Base-by-base conservation (phyloP, 1,140 invertebrate genomes). In the Adoxophyes honmai region DNA sequence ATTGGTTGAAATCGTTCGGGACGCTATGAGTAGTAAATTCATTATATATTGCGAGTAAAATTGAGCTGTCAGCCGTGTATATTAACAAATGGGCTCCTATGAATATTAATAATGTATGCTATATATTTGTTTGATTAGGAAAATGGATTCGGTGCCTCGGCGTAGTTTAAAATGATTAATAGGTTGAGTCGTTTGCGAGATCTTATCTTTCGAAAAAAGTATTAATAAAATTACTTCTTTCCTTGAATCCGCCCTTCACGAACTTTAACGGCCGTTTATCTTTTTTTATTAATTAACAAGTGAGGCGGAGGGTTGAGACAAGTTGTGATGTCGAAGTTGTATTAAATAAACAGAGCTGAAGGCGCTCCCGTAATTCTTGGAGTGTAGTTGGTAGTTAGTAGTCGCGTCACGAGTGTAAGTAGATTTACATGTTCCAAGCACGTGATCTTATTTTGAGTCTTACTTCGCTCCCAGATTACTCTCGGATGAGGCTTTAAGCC, bases 371-470 rank as follows among this genome's bases (percentile, higher is more conserved):
- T 44, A 44, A 21, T 21, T 39, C 38, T 44, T 21, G 14, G 0
- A 52, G 63, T 73, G 66, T 73, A 73, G 69, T 56, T 73, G 73
- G 64, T 76, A 60, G 68, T 82, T 73, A 60, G 68, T 48, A 82
- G 70, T 74, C 80, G 51, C 38, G 55, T 60, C 80, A 78, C 75
- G 77, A 62, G 53, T 52, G 63, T 83, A 80, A 86, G 82, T 86
- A 83, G 80, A 86, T 86, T 86, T 86, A 86, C 82, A 83, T 86
- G 82, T 86, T 64, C 62, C 53, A 34, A 59, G 77, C 68, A 83
- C 82, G 82, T 86, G 82, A 86, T 72, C 72, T 62, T 80, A 81
- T 86, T 81, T 78, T 69, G 66, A 78, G 82, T 82, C 81, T 82
- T 66, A 72, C 70, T 75, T 61, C 62, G 62, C 66, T 13, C 42